These are phyloP conservation scores for Acropternis orthonyx DNA, from an alignment of 2,797 vertebrate species.

Conservation along the genomic window DNA sequence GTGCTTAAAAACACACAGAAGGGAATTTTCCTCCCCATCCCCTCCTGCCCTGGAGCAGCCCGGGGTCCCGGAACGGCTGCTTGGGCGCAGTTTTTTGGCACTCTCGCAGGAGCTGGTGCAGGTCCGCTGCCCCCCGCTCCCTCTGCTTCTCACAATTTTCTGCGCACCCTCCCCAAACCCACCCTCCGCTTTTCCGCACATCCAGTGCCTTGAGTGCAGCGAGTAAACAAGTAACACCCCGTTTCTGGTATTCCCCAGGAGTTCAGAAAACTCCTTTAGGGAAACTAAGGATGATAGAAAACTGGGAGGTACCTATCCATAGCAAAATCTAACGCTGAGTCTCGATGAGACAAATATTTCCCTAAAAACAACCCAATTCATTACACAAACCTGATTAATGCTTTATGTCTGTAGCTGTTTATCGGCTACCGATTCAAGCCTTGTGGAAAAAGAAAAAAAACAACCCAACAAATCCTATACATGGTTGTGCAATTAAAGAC, in stretches of 20 bases:
- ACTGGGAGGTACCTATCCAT: neutral
- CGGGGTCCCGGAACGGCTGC: neutral
- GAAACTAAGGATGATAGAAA: neutral
- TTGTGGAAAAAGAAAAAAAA: neutral
- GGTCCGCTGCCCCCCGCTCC: neutral
- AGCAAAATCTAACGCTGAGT: neutral
- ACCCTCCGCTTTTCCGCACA: neutral
- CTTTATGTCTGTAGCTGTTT: neutral
- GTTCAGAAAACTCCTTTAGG: neutral
- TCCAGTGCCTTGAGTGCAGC: neutral
- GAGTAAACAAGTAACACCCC: neutral
- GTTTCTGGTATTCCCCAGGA: neutral
- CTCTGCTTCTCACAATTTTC: neutral
- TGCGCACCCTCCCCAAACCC: neutral
- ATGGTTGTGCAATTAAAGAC: neutral
- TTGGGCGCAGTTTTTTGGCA: neutral
- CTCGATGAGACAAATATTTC: neutral
- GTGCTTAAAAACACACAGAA: neutral
- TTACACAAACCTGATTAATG: neutral
- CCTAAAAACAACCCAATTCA: neutral
- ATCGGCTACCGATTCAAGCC: neutral
- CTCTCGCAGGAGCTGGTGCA: neutral
- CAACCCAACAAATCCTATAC: neutral
- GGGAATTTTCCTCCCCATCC: neutral
- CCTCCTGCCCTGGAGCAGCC: neutral